These are phyloP conservation scores for Neofelis nebulosa DNA, from an alignment of 2,113 vertebrate genomes.

Conservation along the genomic window DNA sequence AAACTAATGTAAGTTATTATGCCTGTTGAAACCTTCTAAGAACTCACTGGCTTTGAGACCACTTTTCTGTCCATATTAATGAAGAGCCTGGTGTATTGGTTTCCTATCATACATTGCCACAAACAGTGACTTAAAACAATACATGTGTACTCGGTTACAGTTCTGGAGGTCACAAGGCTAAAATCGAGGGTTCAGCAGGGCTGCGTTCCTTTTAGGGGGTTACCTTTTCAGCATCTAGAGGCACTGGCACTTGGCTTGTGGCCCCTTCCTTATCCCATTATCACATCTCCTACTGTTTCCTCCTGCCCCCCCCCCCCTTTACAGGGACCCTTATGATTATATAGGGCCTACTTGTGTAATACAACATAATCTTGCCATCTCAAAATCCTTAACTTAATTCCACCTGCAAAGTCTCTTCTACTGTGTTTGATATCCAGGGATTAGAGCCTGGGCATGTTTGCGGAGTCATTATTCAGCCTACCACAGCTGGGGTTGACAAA, in stretches of 20 bases:
- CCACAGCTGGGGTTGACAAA: background rate
- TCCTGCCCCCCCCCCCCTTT: background rate
- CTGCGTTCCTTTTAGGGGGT: background rate
- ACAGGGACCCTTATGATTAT: background rate
- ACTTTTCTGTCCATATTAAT: background rate
- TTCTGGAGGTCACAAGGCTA: background rate
- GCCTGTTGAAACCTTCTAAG: background rate
- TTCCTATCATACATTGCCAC: background rate
- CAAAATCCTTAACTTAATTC: background rate
- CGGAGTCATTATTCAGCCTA: background rate
- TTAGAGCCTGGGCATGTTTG: background rate
- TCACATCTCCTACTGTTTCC: background rate
- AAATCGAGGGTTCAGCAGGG: background rate
- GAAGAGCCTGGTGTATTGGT: background rate
- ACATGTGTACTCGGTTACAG: background rate
- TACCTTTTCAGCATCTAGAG: background rate
- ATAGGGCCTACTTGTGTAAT: background rate
- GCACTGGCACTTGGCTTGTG: background rate
- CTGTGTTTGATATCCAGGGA: background rate
- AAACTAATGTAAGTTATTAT: background rate
- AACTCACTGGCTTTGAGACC: background rate
- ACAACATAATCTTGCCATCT: background rate
- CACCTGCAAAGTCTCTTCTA: background rate
- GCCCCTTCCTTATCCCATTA: background rate
- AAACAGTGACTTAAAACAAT: background rate